Percentiles rank a stretch among this genome's conserved stretches.
phyloP scores from a whole-genome alignment of 1,140 invertebrate species.

The Zaprionus capensis region DNA sequence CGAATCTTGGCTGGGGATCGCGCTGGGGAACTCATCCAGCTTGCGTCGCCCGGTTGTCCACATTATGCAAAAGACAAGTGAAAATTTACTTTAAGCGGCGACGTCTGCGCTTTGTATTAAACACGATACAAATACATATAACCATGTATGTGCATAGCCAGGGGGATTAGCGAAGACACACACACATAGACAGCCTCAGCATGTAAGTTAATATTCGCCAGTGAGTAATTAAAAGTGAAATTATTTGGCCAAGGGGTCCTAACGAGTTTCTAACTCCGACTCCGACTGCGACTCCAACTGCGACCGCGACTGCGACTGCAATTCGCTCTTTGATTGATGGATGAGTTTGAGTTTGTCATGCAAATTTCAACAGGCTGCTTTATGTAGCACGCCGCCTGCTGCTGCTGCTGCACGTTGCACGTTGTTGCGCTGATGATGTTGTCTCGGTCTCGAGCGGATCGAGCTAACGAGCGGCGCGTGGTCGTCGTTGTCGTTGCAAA shows the following conservation, averaged over 20 bases:
- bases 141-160: background rate
- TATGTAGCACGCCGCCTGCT: conserved; percentile 21
- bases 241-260: conserved; percentile 65
- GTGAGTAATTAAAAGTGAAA: conserved; percentile 77
- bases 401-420: conserved; percentile 16
- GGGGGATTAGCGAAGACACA: conserved; percentile 9
- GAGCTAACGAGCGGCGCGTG: conserved; percentile 75
- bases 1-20: conserved; percentile 9
- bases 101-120: conserved; percentile 54
- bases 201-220: background rate
- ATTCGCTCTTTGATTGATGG: conserved; percentile 72
- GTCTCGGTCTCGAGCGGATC: conserved; percentile 30
- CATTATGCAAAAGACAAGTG: conserved; percentile 80
- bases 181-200: background rate
- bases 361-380: conserved; percentile 71
- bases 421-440: conserved; percentile 45
- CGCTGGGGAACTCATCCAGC: conserved; percentile 13
- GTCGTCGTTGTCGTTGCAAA: conserved; percentile 40
- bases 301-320: conserved; percentile 46
- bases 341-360: conserved; percentile 82
- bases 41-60: conserved; percentile 53
- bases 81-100: conserved; percentile 75
- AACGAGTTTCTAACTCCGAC: conserved; percentile 63
- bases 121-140: conserved; percentile 45
- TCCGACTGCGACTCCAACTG: conserved; percentile 32